Conservation (phyloP, 2,888 invertebrate species). For the Brassicogethes aeneus region DNA sequence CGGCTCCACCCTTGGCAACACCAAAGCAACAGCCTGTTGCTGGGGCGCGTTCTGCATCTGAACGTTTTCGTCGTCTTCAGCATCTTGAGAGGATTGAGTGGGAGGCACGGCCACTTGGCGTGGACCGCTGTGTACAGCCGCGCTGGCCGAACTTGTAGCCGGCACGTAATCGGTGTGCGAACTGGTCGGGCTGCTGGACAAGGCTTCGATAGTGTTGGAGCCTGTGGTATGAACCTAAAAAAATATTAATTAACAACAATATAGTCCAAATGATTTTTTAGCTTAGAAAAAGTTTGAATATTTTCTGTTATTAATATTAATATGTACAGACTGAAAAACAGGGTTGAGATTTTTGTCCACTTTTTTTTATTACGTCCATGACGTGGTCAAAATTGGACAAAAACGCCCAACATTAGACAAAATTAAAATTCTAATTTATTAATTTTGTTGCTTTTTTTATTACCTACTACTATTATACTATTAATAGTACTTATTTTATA, state of each 20-base stretch:
- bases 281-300: no score
- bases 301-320: no score
- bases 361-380: no score
- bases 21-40: slow-evolving; percentile 60
- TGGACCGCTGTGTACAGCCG: slow-evolving; percentile 41
- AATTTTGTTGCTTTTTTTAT: no score
- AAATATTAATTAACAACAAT: neutral
- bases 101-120: slow-evolving; percentile 63
- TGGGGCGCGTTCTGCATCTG: slow-evolving; percentile 36
- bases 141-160: slow-evolving; percentile 64
- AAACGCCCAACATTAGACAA: no score
- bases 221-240: slow-evolving; percentile 44
- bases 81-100: slow-evolving; percentile 46
- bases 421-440: no score
- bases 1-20: slow-evolving; percentile 61
- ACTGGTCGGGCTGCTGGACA: slow-evolving; percentile 62
- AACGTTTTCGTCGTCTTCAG: slow-evolving; percentile 42
- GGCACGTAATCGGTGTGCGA: slow-evolving; percentile 79
- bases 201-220: slow-evolving; percentile 41
- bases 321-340: no score
- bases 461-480: no score
- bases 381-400: no score
- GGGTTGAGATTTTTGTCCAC: no score
- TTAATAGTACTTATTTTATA: no score
- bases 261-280: no score